These are phyloP conservation scores for Caranx melampygus DNA, from an alignment of 2,113 vertebrate species.

Conservation along the genomic window DNA sequence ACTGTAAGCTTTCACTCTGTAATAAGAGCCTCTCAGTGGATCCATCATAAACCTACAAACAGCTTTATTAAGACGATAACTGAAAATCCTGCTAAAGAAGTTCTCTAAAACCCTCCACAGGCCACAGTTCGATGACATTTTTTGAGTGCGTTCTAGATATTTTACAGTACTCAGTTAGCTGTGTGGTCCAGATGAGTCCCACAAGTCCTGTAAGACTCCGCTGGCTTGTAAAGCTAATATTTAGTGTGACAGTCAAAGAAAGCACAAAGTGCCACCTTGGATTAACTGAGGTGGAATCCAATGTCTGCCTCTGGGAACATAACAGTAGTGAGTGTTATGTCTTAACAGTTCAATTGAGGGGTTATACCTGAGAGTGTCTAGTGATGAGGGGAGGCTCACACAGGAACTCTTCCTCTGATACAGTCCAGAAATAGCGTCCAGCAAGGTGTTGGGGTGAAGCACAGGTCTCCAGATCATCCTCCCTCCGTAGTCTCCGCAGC, in stretches of 20 bases:
- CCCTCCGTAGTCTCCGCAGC: conserved; percentile 91
- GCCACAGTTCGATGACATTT: conserved; percentile 37
- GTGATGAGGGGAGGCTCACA: conserved; percentile 98
- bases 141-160: conserved; percentile 42
- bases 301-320: conserved; percentile 24
- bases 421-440: conserved; percentile 97
- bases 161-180: conserved; percentile 41
- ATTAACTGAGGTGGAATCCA: conserved; percentile 32
- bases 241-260: conserved; percentile 47
- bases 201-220: conserved; percentile 37
- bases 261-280: conserved; percentile 43
- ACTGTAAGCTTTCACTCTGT: conserved; percentile 36
- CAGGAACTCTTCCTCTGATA: conserved; percentile 97
- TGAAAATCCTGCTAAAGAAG: conserved; percentile 28
- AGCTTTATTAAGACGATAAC: conserved; percentile 47
- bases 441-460: conserved; percentile 93
- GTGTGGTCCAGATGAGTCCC: conserved; percentile 20
- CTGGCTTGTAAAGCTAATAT: conserved; percentile 56
- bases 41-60: conserved; percentile 51
- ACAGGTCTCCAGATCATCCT: conserved; percentile 97
- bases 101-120: conserved; percentile 26
- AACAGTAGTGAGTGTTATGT: neutral
- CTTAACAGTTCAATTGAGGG: conserved; percentile 15
- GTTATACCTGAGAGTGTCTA: conserved; percentile 88
- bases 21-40: conserved; percentile 30